These are phyloP conservation scores for Nansenia antarctica DNA, from an alignment of 2,113 vertebrate genomes.

Conservation along the genomic window DNA sequence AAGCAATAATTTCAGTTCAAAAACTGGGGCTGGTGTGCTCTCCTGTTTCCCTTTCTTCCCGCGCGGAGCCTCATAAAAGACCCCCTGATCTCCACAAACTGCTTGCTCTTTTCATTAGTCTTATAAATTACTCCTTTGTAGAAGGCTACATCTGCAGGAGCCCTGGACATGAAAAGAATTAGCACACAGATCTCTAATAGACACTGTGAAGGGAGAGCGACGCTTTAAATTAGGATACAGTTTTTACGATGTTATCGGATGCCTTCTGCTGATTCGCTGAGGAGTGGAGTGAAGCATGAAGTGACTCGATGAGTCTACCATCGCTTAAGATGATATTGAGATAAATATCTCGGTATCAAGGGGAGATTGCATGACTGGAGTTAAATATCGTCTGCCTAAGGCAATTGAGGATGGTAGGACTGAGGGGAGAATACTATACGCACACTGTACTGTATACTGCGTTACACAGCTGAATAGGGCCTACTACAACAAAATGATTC, in stretches of 20 bases:
- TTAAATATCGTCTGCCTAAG: conserved; percentile 71
- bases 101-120: conserved; percentile 80
- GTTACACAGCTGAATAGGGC: conserved; percentile 76
- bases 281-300: conserved; percentile 67
- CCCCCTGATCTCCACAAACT: conserved; percentile 74
- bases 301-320: conserved; percentile 72
- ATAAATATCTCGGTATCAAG: conserved; percentile 77
- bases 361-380: conserved; percentile 71
- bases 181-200: conserved; percentile 75
- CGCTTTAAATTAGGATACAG: conserved; percentile 76
- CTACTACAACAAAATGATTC: conserved; percentile 71
- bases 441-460: conserved; percentile 60
- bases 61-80: conserved; percentile 64
- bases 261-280: conserved; percentile 68
- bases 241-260: conserved; percentile 77
- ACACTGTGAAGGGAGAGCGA: conserved; percentile 61
- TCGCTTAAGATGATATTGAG: conserved; percentile 73
- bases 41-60: conserved; percentile 71
- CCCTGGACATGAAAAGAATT: conserved; percentile 80
- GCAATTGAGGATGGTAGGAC: conserved; percentile 63
- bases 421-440: conserved; percentile 63
- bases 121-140: conserved; percentile 81
- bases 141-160: conserved; percentile 71
- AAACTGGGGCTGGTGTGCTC: conserved; percentile 53
- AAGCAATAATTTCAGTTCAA: conserved; percentile 72